phyloP scores from a whole-genome alignment of 2,113 vertebrate species.

The Nesogale talazaci region DNA sequence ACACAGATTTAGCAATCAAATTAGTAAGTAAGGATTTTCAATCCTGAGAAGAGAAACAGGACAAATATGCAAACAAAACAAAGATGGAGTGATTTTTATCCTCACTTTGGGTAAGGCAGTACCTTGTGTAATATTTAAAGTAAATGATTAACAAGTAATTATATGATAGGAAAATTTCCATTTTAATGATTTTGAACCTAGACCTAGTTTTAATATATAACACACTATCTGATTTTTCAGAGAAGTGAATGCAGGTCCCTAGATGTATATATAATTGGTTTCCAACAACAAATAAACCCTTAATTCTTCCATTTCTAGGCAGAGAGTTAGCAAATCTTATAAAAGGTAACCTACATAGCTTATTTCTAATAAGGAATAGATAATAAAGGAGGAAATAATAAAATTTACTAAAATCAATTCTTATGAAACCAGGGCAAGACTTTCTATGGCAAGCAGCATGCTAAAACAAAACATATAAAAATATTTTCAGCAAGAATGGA shows the following conservation, averaged over 20 bases:
- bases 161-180: neutral
- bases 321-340: neutral
- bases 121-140: neutral
- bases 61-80: neutral
- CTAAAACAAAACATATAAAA: slow-evolving; percentile 4
- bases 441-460: neutral
- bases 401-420: slow-evolving; percentile 42
- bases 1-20: neutral
- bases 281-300: neutral
- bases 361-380: neutral
- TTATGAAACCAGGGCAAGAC: neutral
- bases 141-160: slow-evolving; percentile 1
- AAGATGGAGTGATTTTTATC: neutral
- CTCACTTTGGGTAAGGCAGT: neutral
- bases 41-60: neutral
- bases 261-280: neutral
- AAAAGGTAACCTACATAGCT: neutral
- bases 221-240: neutral
- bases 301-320: neutral
- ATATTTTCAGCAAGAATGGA: neutral
- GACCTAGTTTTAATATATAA: slow-evolving; percentile 3
- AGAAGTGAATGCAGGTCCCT: neutral
- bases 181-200: slow-evolving; percentile 33
- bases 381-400: neutral
- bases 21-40: neutral